Base-by-base conservation (phyloP, 2,113 vertebrate species). In the Muntiacus reevesi region DNA sequence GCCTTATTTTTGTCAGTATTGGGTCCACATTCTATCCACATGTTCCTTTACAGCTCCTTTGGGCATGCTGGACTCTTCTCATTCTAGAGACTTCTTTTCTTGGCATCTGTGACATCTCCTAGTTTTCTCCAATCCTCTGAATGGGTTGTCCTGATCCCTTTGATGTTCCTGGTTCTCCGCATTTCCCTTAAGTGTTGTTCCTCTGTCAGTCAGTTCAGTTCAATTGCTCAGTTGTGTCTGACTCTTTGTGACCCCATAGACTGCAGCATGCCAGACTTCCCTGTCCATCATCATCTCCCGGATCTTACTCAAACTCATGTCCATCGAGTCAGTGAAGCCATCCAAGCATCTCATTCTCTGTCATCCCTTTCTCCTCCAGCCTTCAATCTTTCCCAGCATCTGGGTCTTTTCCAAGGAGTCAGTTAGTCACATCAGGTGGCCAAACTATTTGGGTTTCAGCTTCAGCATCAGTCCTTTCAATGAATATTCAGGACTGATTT, bases 281-380 rank as follows among this genome's bases (percentile, higher is more conserved):
- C 64, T 67, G 33, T 67, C n/a, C 16, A 36, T 67, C 8, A 67
- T n/a, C 33, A 19, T 67, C 64, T 67, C 64, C 33, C 4, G 1
- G 64, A 67, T 36, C 8, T 67, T 67, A 67, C 33, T 67, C 33
- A 67, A 67, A 36, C 33, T 36, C 64, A 19, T 36, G 8, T 67
- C 64, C 64, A 67, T 21, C 2, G 8, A 67, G 64, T 21, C 2
- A 0, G 33, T 67, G 33, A 67, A 36, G 33, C 8, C 17, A 11
- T 67, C 4, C 64, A 67, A 36, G 4, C 5, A 40, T 12, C 19
- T 71, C 17, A 6, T 71, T 40, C 67, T 71, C 67, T 71, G 67
- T 40, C 0, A 0, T 36, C 19, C 9, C 19, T 2, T 36, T 71
- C 9, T 36, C 64, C 64, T 71, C 64, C 64, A 11, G 17, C 17